Conservation (phyloP, 2,113 vertebrate species). For the Trematocara variabile region DNA sequence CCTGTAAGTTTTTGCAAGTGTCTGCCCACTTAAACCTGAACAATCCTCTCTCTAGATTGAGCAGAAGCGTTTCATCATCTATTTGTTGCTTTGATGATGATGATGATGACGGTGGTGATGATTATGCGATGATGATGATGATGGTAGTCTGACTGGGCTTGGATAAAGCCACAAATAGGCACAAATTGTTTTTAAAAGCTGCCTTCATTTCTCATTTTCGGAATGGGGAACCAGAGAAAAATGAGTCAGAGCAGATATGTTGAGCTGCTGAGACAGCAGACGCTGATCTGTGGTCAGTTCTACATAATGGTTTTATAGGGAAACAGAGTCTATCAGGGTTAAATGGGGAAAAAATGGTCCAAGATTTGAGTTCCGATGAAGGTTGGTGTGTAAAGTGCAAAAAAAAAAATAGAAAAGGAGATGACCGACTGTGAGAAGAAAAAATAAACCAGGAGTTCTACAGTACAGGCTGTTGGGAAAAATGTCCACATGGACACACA, state of each 20-base stretch:
- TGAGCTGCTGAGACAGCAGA: conserved; percentile 11
- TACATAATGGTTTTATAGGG: neutral
- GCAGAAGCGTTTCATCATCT: conserved; percentile 18
- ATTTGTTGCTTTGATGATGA: conserved; percentile 8
- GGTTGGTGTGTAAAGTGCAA: neutral
- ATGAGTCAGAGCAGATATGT: conserved; percentile 48
- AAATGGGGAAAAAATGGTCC: neutral
- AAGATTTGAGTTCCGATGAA: conserved; percentile 13
- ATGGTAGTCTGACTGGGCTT: conserved; percentile 29
- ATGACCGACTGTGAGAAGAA: conserved; percentile 8
- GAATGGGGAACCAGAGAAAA: conserved; percentile 42
- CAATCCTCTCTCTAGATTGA: neutral
- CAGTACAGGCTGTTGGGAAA: conserved; percentile 16
- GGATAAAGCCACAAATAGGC: conserved; percentile 50
- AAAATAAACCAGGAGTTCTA: conserved; percentile 35
- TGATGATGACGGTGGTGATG: neutral
- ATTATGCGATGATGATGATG: conserved; percentile 36
- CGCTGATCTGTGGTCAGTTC: conserved; percentile 24
- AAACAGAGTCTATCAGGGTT: neutral
- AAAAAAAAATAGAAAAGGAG: conserved; percentile 11
- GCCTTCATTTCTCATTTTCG: conserved; percentile 31
- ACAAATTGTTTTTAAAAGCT: conserved; percentile 35
- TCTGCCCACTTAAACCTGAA: neutral
- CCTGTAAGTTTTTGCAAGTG: neutral
- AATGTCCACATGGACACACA: neutral